These are phyloP conservation scores for Pyrgilauda ruficollis DNA, from an alignment of 2,113 vertebrate species.

Conservation along the genomic window DNA sequence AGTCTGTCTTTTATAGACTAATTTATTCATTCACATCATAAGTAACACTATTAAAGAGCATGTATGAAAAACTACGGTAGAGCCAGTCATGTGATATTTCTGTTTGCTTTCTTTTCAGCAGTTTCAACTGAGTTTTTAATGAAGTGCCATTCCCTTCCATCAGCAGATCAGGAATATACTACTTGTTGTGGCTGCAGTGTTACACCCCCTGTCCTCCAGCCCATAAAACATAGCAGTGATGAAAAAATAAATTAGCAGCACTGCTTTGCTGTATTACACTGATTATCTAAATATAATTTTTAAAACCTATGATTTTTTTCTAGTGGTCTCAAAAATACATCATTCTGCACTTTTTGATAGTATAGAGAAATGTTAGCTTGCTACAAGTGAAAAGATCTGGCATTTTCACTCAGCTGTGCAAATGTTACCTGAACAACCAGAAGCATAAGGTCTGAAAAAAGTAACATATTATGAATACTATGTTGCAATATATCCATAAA, in stretches of 20 bases:
- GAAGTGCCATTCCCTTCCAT: background rate
- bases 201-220: accelerated
- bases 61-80: background rate
- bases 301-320: background rate
- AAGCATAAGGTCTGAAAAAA: slow-evolving; percentile 6
- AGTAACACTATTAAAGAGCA: background rate
- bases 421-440: background rate
- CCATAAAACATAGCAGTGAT: accelerated
- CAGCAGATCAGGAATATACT: background rate
- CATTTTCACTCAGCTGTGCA: background rate
- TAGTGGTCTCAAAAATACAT: background rate
- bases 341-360: background rate
- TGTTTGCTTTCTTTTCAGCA: background rate
- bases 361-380: background rate
- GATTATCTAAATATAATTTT: background rate
- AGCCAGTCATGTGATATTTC: background rate
- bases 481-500: slow-evolving; percentile 16
- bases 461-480: background rate
- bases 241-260: background rate
- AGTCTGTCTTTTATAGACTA: background rate
- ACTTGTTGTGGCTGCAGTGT: background rate
- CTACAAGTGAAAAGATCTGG: background rate
- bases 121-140: background rate
- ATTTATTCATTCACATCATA: background rate
- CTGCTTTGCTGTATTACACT: background rate